Conservation (phyloP, 2,888 invertebrate species). For the Meiosimyza decipiens region DNA sequence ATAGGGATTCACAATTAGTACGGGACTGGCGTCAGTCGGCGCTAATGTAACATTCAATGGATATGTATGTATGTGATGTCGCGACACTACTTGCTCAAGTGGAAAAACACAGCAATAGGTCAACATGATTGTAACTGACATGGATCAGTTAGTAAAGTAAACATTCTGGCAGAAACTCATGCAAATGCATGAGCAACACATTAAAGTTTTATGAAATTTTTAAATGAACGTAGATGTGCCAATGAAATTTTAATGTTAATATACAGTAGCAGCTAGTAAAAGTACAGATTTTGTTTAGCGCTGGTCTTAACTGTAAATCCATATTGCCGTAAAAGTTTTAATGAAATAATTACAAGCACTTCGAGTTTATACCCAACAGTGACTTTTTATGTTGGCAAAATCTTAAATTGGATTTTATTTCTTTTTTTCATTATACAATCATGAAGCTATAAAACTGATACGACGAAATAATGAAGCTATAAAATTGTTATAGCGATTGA, state of each 20-base stretch:
- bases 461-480: too few relatives aligned
- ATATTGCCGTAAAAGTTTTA: too few relatives aligned
- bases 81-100: conserved; percentile 14
- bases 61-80: background rate
- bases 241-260: background rate
- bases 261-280: background rate
- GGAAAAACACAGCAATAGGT: conserved; percentile 41
- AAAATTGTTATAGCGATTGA: too few relatives aligned
- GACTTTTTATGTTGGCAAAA: too few relatives aligned
- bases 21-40: conserved; percentile 23
- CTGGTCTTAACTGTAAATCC: background rate
- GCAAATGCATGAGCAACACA: conserved; percentile 35
- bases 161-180: conserved; percentile 1
- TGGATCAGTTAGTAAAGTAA: background rate
- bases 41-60: conserved; percentile 14
- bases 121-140: background rate
- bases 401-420: too few relatives aligned
- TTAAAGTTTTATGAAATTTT: conserved; percentile 15
- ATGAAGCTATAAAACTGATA: too few relatives aligned
- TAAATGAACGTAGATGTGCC: conserved; percentile 2
- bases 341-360: too few relatives aligned
- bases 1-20: conserved; percentile 31
- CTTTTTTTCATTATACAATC: too few relatives aligned
- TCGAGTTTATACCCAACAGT: too few relatives aligned
- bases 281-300: background rate